Percentiles rank a stretch among this genome's conserved stretches.
phyloP scores from a whole-genome alignment of 2,888 invertebrate genomes.

The Chirona hameri region DNA sequence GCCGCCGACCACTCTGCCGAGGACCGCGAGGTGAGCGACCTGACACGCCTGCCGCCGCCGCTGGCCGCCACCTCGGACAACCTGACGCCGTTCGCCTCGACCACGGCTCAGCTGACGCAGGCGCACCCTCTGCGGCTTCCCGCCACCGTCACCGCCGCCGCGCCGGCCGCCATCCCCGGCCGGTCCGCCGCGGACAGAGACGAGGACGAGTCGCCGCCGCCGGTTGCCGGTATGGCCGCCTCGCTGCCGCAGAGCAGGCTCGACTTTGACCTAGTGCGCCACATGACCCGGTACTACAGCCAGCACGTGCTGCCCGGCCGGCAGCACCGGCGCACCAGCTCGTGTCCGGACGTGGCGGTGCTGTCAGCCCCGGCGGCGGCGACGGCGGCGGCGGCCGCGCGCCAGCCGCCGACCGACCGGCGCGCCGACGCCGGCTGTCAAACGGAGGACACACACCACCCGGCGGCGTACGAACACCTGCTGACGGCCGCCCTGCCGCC shows the following conservation, averaged over 20 bases:
- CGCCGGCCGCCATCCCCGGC: neutral
- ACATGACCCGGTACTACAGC: conserved; percentile 27
- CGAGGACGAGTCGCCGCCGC: neutral
- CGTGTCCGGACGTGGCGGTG: neutral
- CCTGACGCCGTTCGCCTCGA: conserved; percentile 22
- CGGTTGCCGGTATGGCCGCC: conserved; percentile 2
- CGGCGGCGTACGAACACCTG: conserved; percentile 24
- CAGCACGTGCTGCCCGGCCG: conserved; percentile 9
- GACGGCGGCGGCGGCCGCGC: neutral
- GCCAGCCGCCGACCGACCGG: neutral
- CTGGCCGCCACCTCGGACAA: neutral
- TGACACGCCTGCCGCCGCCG: neutral
- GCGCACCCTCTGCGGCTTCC: neutral
- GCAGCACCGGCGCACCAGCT: conserved; percentile 14
- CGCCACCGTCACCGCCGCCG: neutral
- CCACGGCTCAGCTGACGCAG: conserved; percentile 9
- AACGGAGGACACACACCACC: conserved; percentile 9
- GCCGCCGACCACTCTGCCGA: conserved; percentile 5
- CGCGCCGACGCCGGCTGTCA: neutral
- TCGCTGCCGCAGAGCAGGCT: conserved; percentile 13
- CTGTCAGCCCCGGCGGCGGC: neutral
- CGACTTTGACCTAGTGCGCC: conserved; percentile 26
- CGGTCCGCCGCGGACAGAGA: neutral
- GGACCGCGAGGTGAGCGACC: conserved; percentile 24
- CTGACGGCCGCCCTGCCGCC: conserved; percentile 13